These are phyloP conservation scores for Trichechus manatus DNA, from an alignment of 2,113 vertebrate genomes.

Conservation along the genomic window DNA sequence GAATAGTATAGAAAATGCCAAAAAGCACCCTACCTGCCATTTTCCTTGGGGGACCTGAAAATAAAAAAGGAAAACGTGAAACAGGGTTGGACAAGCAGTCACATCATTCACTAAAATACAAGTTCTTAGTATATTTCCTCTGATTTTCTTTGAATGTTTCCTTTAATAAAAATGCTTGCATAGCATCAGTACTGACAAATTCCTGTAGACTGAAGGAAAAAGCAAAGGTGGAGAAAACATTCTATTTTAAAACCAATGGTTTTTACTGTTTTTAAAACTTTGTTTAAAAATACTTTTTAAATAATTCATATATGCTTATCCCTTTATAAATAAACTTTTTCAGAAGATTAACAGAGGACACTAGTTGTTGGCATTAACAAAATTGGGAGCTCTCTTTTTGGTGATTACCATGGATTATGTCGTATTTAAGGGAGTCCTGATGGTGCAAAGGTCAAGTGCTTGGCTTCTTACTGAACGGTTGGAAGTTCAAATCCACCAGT, in stretches of 20 bases:
- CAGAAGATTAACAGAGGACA: background rate
- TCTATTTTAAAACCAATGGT: background rate
- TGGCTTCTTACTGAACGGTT: background rate
- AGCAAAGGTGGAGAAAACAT: background rate
- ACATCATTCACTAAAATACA: slow-evolving; percentile 42
- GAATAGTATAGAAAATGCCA: background rate
- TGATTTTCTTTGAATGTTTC: slow-evolving; percentile 40
- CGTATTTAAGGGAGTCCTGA: background rate
- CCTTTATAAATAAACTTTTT: slow-evolving; percentile 28
- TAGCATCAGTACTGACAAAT: background rate
- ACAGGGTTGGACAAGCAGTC: slow-evolving; percentile 18
- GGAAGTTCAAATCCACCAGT: background rate
- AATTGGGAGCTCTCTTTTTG: background rate
- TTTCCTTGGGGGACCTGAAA: slow-evolving; percentile 90
- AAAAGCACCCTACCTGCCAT: slow-evolving; percentile 87
- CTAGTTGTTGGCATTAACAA: background rate
- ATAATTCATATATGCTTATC: background rate
- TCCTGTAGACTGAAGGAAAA: background rate
- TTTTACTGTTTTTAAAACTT: background rate
- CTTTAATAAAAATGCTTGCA: slow-evolving; percentile 30
- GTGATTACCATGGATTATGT: background rate
- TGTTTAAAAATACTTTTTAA: slow-evolving; percentile 38
- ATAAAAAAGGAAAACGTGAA: slow-evolving; percentile 66
- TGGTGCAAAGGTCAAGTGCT: background rate
- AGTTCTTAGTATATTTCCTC: slow-evolving; percentile 24